phyloP scores from a whole-genome alignment of 1,140 invertebrate genomes.

The Hycleus cichorii region DNA sequence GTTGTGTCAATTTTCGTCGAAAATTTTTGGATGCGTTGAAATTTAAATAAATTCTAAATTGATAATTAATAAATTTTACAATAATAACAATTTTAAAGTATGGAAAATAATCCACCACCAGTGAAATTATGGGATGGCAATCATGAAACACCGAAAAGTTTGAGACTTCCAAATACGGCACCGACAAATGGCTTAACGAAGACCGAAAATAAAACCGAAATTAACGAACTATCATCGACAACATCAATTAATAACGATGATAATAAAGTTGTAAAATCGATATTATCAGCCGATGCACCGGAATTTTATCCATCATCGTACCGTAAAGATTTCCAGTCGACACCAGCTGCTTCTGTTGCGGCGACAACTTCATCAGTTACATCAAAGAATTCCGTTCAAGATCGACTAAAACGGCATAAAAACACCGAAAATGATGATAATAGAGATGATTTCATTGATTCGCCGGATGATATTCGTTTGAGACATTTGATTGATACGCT shows the following conservation, averaged over 20 bases:
- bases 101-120: constrained; percentile 2
- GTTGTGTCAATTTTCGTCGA: too few species aligned
- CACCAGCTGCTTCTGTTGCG: background rate
- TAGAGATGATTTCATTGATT: constrained; percentile 8
- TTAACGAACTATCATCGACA: background rate
- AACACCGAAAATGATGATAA: constrained; percentile 3
- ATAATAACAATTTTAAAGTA: background rate
- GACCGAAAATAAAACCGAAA: constrained; percentile 1
- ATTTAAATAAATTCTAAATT: too few species aligned
- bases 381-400: constrained; percentile 7
- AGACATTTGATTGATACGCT: constrained; percentile 31
- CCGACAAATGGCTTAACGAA: background rate
- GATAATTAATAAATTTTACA: too few species aligned
- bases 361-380: background rate
- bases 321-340: background rate
- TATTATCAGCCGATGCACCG: constrained; percentile 18
- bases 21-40: too few species aligned
- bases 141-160: background rate
- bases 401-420: constrained; percentile 15
- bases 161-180: constrained; percentile 1
- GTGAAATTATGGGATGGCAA: constrained; percentile 1
- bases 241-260: background rate
- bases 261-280: constrained; percentile 6
- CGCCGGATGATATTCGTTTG: constrained; percentile 18
- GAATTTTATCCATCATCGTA: constrained; percentile 20